Conservation (phyloP, 2,888 invertebrate species). For the Oithona nana region DNA sequence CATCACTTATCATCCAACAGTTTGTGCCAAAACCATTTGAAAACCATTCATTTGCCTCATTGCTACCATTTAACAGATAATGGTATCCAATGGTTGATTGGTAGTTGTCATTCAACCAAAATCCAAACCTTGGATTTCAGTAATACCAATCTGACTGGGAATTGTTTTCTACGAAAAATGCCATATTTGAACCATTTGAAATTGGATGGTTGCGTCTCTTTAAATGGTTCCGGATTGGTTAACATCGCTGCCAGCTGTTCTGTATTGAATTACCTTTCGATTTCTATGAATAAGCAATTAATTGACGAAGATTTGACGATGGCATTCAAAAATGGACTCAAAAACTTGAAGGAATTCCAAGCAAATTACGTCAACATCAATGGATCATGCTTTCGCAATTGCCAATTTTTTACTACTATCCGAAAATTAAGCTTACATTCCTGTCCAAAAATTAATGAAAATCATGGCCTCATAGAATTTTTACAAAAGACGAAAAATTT, state of each 20-base stretch:
- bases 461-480: neutral
- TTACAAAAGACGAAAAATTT: too few species aligned
- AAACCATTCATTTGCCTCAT: neutral
- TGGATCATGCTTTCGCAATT: neutral
- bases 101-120: neutral
- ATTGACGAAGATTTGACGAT: neutral
- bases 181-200: neutral
- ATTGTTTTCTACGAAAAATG: neutral
- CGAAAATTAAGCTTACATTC: too few species aligned
- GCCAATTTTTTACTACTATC: too few species aligned
- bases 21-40: neutral
- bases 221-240: neutral
- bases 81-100: neutral
- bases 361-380: neutral
- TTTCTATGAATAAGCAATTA: neutral
- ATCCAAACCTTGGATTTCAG: neutral
- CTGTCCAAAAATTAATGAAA: too few species aligned
- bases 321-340: neutral
- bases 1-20: neutral
- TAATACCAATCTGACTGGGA: neutral
- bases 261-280: neutral
- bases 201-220: neutral
- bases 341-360: neutral
- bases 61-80: neutral
- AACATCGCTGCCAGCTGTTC: neutral